phyloP scores from a whole-genome alignment of 2,797 vertebrate species.

The Cheirogaleus major region DNA sequence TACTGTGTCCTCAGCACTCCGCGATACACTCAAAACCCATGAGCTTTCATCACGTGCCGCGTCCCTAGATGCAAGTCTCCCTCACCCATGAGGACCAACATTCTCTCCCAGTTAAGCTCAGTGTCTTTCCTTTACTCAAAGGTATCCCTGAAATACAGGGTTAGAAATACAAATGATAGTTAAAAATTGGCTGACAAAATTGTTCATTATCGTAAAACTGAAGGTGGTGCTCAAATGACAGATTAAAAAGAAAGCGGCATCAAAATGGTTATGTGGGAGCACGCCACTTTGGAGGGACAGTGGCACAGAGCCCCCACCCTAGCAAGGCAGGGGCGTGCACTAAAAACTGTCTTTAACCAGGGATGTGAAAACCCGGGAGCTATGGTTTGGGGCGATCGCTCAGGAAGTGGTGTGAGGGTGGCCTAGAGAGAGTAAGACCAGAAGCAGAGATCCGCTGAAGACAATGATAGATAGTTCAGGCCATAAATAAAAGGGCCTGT shows the following conservation, averaged over 20 bases:
- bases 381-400: accelerated
- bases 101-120: not conserved
- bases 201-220: not conserved
- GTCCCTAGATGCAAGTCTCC: not conserved
- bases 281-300: not conserved
- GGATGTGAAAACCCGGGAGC: not conserved
- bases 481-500: not conserved
- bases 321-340: not conserved
- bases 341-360: not conserved
- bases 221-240: not conserved
- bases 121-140: not conserved
- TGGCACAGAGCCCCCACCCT: not conserved
- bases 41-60: not conserved
- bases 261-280: not conserved
- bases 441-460: not conserved
- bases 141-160: not conserved
- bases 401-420: not conserved
- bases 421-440: not conserved
- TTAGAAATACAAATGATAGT: not conserved
- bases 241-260: not conserved
- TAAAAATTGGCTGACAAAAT: not conserved
- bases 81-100: not conserved
- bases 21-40: not conserved
- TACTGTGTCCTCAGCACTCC: not conserved
- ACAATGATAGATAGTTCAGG: not conserved